Evolutionary conservation across 1,140 invertebrate genomes (phyloP).

Genomic region (Trypoxylus dichotomus): DNA sequence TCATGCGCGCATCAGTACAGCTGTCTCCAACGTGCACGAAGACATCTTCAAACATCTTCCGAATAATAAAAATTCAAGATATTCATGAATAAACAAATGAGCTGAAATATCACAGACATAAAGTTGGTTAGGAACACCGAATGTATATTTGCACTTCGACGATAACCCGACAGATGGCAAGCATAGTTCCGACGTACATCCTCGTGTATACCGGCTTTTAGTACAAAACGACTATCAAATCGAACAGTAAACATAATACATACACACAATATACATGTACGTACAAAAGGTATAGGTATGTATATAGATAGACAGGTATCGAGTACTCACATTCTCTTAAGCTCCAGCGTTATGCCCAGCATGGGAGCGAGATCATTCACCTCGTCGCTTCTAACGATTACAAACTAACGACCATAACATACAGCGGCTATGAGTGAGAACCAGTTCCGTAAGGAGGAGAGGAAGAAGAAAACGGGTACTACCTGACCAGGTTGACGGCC

Average conservation of each 20-base stretch:
- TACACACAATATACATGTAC: background rate
- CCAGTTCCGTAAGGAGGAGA: slow-evolving; percentile 10
- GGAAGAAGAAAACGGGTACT: background rate
- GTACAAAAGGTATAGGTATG: too few relatives aligned
- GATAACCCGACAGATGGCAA: background rate
- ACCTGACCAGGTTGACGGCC: slow-evolving; percentile 27
- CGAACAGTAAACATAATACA: background rate
- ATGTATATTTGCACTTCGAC: background rate
- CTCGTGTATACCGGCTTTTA: background rate
- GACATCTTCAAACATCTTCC: too few relatives aligned
- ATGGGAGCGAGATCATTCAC: slow-evolving; percentile 16
- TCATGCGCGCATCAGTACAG: too few relatives aligned
- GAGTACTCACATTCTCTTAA: slow-evolving; percentile 19
- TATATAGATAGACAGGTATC: background rate
- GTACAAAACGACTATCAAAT: background rate
- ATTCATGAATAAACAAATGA: too few relatives aligned
- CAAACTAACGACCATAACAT: slow-evolving; percentile 31
- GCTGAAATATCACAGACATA: too few relatives aligned
- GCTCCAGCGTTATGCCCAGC: background rate
- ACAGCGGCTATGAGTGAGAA: slow-evolving; percentile 7
- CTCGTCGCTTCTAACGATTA: slow-evolving; percentile 18
- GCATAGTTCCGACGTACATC: background rate
- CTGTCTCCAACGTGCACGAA: too few relatives aligned
- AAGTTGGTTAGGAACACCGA: too few relatives aligned
- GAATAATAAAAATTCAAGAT: too few relatives aligned